Evolutionary conservation across 2,797 vertebrate genomes (phyloP), one percentile per base, ranked within the genome.

Genomic region (Rhyacichthys aspro): DNA sequence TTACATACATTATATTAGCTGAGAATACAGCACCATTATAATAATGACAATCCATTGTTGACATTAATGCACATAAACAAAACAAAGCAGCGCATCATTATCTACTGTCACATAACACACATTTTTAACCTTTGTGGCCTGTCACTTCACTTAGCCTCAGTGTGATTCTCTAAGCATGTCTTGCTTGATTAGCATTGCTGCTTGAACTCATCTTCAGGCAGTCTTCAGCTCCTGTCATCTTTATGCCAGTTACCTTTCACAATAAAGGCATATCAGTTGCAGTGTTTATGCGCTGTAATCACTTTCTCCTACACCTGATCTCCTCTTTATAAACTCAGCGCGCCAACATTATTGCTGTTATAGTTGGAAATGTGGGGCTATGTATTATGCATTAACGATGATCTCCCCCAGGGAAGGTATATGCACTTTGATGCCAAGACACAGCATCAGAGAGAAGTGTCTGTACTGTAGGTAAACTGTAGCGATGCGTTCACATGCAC

Each of bases 371-470:
- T 85, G 81, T 75, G 84, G 67, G 71, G 79, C 67, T 58, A 87
- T 89, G 86, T 78, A 89, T 90, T 89, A 89, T 88, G 86, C 85
- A 91, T 90, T 82, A 82, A 84, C 63, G 18, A 81, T 66, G 53
- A 67, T 78, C 78, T 84, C 78, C 81, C 46, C 1, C 43, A 73
- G 82, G 81, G 55, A 39, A 58, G 48, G 34, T 50, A 16, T 55
- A 42, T 70, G 62, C 55, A 58, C 63, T 78, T 70, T 72, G 70
- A 81, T 63, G 62, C 72, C 41, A 43, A 69, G 44, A 46, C 47
- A 62, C 55, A 11, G 33, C 15, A 11, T 18, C 37, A 43, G 23
- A 56, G 57, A 69, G 14, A 15, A 70, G 55, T 60, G 54, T 61
- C 55, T 72, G 53, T 19, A 55, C 61, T 69, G 50, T 19, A 55